phyloP scores from a whole-genome alignment of 2,113 vertebrate genomes.

The Dasyprocta punctata region DNA sequence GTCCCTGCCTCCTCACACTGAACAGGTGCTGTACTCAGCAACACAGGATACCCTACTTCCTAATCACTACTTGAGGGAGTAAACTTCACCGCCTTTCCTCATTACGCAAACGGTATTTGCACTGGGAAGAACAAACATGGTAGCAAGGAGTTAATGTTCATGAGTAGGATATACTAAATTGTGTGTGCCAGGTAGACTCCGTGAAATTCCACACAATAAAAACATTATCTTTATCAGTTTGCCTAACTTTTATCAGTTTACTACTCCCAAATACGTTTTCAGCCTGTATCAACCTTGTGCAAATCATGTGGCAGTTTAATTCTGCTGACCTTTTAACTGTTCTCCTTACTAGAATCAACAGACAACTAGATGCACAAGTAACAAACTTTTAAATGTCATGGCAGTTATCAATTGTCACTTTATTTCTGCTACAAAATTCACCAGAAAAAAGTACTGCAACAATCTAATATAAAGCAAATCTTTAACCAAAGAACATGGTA shows the following conservation, averaged over 20 bases:
- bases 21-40: not conserved
- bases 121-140: not conserved
- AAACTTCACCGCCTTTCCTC: not conserved
- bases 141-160: not conserved
- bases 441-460: conserved; percentile 79
- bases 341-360: conserved; percentile 55
- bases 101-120: not conserved
- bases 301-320: conserved; percentile 13
- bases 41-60: not conserved
- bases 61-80: not conserved
- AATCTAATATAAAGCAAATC: conserved; percentile 80
- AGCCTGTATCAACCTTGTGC: conserved; percentile 36
- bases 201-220: not conserved
- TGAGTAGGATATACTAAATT: not conserved
- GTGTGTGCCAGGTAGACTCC: not conserved
- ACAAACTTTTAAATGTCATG: conserved; percentile 73
- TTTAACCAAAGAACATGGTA: conserved; percentile 77
- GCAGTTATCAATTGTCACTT: conserved; percentile 75
- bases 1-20: not conserved
- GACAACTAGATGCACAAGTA: conserved; percentile 76
- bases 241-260: conserved; percentile 11
- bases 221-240: not conserved
- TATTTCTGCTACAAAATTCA: conserved; percentile 83
- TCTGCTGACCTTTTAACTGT: conserved; percentile 30
- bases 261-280: conserved; percentile 1